phyloP scores from a whole-genome alignment of 92 coral and sea anemone species.

The Epizoanthus illoricatus region DNA sequence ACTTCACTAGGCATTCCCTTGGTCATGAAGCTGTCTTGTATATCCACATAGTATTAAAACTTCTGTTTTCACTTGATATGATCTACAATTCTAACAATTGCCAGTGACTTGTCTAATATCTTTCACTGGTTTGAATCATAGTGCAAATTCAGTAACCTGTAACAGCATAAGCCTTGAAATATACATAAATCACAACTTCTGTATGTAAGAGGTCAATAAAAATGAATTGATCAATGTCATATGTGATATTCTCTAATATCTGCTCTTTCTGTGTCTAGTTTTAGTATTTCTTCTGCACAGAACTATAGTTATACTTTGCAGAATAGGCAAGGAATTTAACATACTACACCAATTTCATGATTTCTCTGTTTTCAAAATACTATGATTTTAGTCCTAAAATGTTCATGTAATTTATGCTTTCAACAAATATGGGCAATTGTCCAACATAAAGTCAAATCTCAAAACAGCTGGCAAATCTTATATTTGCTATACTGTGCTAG shows the following conservation, averaged over 20 bases:
- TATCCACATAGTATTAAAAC: no score
- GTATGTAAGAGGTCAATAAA: slow-evolving; percentile 1
- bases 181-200: neutral
- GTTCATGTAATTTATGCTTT: neutral
- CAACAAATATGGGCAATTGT: neutral
- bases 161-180: neutral
- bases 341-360: neutral
- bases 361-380: neutral
- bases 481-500: neutral
- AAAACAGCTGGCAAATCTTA: neutral
- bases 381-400: neutral
- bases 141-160: neutral
- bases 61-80: neutral
- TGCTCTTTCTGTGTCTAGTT: neutral
- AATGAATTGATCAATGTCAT: neutral
- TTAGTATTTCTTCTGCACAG: neutral
- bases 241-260: neutral
- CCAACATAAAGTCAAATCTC: neutral
- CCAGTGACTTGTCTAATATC: neutral
- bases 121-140: neutral
- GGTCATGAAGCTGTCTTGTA: neutral
- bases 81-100: neutral
- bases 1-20: neutral
- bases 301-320: neutral
- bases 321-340: no score